Evolutionary conservation across 2,888 invertebrate species (phyloP).

Genomic region (Amphipyra tragopoginis): DNA sequence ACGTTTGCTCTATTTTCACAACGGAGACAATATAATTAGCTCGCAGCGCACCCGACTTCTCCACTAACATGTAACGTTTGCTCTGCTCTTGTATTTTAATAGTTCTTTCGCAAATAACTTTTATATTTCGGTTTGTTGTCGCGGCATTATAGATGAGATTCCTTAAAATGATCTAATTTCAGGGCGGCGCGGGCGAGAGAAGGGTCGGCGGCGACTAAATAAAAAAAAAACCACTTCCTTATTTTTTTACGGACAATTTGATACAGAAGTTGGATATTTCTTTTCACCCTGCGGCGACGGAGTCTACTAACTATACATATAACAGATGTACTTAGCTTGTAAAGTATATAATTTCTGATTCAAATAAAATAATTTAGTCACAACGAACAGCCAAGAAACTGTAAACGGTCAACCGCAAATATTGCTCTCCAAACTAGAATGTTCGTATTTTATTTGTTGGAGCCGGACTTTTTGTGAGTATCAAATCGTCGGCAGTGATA

Average conservation of each 20-base stretch:
- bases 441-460: slow-evolving; percentile 20
- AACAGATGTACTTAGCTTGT: background rate
- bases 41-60: background rate
- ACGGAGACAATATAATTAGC: slow-evolving; percentile 2
- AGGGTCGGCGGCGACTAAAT: slow-evolving; percentile 1
- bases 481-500: slow-evolving; percentile 52
- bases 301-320: no score
- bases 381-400: slow-evolving; percentile 1
- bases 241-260: slow-evolving; percentile 11
- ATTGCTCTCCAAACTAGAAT: slow-evolving; percentile 10
- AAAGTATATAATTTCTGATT: background rate
- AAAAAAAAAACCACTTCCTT: slow-evolving; percentile 12
- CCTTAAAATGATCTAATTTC: slow-evolving; percentile 18
- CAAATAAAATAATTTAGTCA: slow-evolving; percentile 5
- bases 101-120: background rate
- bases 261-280: slow-evolving; percentile 9
- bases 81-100: background rate
- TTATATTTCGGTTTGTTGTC: background rate
- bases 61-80: background rate
- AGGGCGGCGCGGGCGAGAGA: background rate
- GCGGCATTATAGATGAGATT: slow-evolving; percentile 6
- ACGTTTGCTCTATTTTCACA: slow-evolving; percentile 1
- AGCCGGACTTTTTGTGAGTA: slow-evolving; percentile 38
- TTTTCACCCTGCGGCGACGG: background rate
- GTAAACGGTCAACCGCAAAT: slow-evolving; percentile 8